These are phyloP conservation scores for Leptosomus discolor DNA, from an alignment of 2,113 vertebrate genomes.

Conservation along the genomic window DNA sequence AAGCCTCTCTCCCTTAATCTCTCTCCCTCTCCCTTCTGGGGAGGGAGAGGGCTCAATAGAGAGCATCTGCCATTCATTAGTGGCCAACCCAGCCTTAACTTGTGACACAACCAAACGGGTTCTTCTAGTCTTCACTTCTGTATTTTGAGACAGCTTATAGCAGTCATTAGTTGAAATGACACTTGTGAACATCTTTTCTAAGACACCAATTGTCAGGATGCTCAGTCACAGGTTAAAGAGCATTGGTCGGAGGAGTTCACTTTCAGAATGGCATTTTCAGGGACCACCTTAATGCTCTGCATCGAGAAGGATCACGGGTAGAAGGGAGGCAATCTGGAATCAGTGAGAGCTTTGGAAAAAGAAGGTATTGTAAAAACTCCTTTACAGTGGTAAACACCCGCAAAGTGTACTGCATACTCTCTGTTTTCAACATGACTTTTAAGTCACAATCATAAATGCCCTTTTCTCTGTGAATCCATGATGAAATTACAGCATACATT, in stretches of 20 bases:
- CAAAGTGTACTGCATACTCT: neutral
- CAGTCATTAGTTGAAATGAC: neutral
- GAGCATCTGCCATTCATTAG: too few species aligned
- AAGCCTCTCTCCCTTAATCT: too few species aligned
- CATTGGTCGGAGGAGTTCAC: rapidly evolving
- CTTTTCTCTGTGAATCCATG: neutral
- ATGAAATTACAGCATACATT: neutral
- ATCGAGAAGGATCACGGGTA: neutral
- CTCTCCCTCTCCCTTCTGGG: too few species aligned
- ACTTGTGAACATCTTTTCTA: neutral
- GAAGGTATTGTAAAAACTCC: neutral
- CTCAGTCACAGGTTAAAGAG: neutral
- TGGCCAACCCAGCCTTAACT: too few species aligned
- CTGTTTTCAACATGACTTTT: neutral
- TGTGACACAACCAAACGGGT: too few species aligned
- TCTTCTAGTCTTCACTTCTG: neutral
- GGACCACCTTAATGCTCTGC: neutral
- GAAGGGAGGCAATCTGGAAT: neutral
- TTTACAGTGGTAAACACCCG: neutral
- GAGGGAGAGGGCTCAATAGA: too few species aligned
- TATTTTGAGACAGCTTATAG: neutral
- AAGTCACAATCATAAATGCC: neutral
- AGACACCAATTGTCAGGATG: neutral
- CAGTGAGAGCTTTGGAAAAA: neutral
- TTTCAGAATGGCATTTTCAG: neutral